Base-by-base conservation (phyloP, 2,888 invertebrate genomes). In the Metacarcinus magister region DNA sequence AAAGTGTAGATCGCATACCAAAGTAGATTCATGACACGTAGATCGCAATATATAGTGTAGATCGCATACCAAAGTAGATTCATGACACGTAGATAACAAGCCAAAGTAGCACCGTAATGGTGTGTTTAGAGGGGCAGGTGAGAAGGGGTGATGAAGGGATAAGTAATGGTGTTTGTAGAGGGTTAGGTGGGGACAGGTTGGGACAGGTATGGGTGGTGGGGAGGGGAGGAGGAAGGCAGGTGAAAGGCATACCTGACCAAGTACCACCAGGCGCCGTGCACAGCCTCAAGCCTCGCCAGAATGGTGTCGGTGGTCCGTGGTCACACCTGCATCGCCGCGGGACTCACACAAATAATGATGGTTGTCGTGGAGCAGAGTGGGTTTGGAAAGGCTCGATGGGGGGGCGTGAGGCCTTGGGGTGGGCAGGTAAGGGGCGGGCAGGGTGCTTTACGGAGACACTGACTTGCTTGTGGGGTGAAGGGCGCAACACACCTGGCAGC, bases 91-190 rank as follows among this genome's bases (percentile, higher is more conserved):
- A n/a, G n/a, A n/a, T n/a, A n/a, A n/a, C n/a, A n/a, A n/a, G n/a
- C n/a, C n/a, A n/a, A n/a, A n/a, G n/a, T n/a, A n/a, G n/a, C n/a
- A n/a, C n/a, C n/a, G n/a, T n/a, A n/a, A n/a, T n/a, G n/a, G n/a
- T n/a, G n/a, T n/a, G n/a, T n/a, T n/a, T n/a, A n/a, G n/a, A n/a
- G 8, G 54, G 16, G 67, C 67, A 67, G 67, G 67, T 67, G 67
- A 67, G 67, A n/a, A 19, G n/a, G 67, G 19, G 23, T 67, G 19
- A 67, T 67, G 67, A 67, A 67, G 67, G 67, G 67, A 23, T 67
- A 67, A 67, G 67, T 67, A 67, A 67, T 67, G 67, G 67, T 67
- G 67, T 67, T 67, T 67, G 67, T 67, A n/a, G n/a, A 67, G n/a
- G n/a, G n/a, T n/a, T n/a, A n/a, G n/a, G n/a, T n/a, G 54, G 67